A percentile compares a stretch with the other conserved stretches of the same genome.
These are phyloP conservation scores for Drosophila pachea DNA, from an alignment of 1,140 invertebrate species.

Conservation along the genomic window DNA sequence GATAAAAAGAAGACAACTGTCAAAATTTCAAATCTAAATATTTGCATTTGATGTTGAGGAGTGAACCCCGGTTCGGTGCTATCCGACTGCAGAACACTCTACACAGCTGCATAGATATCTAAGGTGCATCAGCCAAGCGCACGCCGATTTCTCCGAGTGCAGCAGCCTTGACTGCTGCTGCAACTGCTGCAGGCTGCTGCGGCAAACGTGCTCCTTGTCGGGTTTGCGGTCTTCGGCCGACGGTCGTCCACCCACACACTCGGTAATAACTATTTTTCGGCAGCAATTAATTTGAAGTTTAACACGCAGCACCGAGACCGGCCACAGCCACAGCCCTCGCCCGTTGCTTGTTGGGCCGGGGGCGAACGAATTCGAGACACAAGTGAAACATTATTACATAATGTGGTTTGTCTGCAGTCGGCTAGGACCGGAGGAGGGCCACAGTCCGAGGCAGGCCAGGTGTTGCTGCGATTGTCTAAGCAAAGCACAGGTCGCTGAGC, in stretches of 20 bases:
- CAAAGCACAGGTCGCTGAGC: constrained; percentile 16
- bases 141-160: not conserved
- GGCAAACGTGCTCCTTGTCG: constrained; percentile 64
- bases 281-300: constrained; percentile 73
- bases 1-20: not conserved
- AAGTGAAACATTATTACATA: constrained; percentile 61
- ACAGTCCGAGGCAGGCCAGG: constrained; percentile 23
- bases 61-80: too few species aligned
- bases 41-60: too few species aligned
- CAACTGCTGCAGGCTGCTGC: constrained; percentile 34
- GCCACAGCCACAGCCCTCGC: not conserved
- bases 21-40: too few species aligned
- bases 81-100: too few species aligned
- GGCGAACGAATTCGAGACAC: constrained; percentile 13
- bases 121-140: too few species aligned
- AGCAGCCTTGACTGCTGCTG: not conserved
- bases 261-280: constrained; percentile 59
- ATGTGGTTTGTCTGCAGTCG: constrained; percentile 28
- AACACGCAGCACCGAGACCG: constrained; percentile 43
- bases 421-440: constrained; percentile 3
- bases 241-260: constrained; percentile 27
- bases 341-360: not conserved
- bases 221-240: constrained; percentile 60
- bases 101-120: too few species aligned
- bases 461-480: constrained; percentile 14